Base-by-base conservation (phyloP, 2,797 vertebrate genomes). In the Sternarchorhynchus goeldii region DNA sequence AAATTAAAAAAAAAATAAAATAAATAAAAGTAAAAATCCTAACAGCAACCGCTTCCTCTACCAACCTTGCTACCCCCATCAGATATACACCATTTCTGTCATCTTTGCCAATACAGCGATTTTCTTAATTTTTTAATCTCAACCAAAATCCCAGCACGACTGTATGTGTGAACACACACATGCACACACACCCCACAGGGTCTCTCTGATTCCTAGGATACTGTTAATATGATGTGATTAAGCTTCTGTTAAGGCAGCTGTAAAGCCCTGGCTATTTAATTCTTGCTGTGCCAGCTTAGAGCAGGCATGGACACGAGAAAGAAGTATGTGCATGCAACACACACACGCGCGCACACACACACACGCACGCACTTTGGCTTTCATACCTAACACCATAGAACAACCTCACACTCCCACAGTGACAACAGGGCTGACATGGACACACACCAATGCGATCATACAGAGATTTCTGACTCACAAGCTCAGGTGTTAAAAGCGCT, bases 191-290 rank as follows among this genome's bases (percentile, higher is more conserved):
- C 77, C 39, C 21, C 39, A 34, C 66, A 34, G 36, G 56, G 62
- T 57, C 79, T 56, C 73, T 69, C 67, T 81, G 32, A 76, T 77
- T 80, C 80, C 81, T 70, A 77, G 76, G 78, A 85, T 80, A 83
- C 77, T 53, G 71, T 65, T 77, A 79, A 87, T 85, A 84, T 79
- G 70, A 84, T 83, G 79, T 82, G 83, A 86, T 86, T 87, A 85
- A 85, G 82, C 84, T 76, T 80, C 78, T 77, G 81, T 85, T 86
- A 87, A 86, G 71, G 80, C 82, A 80, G 75, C 73, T 82, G 81
- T 87, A 88, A 81, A 88, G 79, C 84, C 82, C 86, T 85, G 82
- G 85, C 85, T 87, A 84, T 85, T 88, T 84, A 87, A 85, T 84
- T 88, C 83, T 88, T 81, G 66, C 78, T 86, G 83, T 86, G 84